Percentiles rank a stretch among this genome's conserved stretches.
Evolutionary conservation across 2,113 vertebrate species (phyloP).

Genomic region (Pionites leucogaster): DNA sequence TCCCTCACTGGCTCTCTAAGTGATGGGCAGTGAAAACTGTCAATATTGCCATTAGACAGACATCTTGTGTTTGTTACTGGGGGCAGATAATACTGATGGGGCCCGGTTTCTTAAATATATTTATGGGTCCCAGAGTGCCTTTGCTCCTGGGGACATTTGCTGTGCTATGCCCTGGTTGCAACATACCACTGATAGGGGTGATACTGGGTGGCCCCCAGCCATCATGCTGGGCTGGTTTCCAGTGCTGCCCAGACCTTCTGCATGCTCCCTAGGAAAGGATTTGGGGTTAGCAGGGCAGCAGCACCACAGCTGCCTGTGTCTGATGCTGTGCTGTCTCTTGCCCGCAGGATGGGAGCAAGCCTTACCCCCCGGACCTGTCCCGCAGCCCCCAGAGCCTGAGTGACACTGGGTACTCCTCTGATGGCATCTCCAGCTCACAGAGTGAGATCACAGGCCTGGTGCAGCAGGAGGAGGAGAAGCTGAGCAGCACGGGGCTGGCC

Average conservation of each 20-base stretch:
- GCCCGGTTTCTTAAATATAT: neutral
- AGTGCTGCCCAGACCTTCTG: neutral
- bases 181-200: neutral
- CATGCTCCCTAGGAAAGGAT: neutral
- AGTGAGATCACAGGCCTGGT: constrained; percentile 94
- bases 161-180: neutral
- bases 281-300: neutral
- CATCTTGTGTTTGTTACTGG: neutral
- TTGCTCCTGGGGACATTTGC: neutral
- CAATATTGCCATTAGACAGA: neutral
- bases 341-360: constrained; percentile 87
- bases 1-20: neutral
- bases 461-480: constrained; percentile 89
- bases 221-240: neutral
- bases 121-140: neutral
- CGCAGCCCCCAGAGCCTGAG: constrained; percentile 93
- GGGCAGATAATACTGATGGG: accelerated
- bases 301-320: neutral
- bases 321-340: neutral
- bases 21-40: neutral
- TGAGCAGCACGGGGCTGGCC: constrained; percentile 83
- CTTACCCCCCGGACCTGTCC: constrained; percentile 90
- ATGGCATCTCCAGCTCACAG: constrained; percentile 94
- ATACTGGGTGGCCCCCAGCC: accelerated
- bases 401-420: constrained; percentile 97